Percentiles rank a stretch among this genome's conserved stretches.
These are phyloP conservation scores for Bhutanitis thaidina DNA, from an alignment of 2,888 invertebrate species.

Conservation along the genomic window DNA sequence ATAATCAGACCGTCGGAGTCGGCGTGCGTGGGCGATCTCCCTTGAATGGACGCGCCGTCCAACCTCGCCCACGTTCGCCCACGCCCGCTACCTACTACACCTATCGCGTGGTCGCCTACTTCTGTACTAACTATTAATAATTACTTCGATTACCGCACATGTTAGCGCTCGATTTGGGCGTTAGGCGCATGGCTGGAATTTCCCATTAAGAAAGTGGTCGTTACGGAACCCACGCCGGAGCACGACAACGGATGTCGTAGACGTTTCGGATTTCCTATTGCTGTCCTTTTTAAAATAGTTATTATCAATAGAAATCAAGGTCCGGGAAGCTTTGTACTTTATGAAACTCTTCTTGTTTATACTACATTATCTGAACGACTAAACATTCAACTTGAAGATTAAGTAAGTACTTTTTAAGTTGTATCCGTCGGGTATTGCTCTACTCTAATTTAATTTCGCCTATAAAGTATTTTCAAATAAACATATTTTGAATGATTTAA, in stretches of 20 bases:
- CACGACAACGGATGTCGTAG: constrained; percentile 1
- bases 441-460: too few species aligned
- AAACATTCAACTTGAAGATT: too few species aligned
- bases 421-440: too few species aligned
- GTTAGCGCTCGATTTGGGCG: constrained; percentile 38
- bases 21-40: constrained; percentile 49
- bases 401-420: too few species aligned
- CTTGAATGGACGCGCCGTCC: constrained; percentile 64
- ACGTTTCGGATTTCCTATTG: neutral
- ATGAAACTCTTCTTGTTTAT: too few species aligned
- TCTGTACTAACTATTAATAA: constrained; percentile 35
- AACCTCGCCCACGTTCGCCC: constrained; percentile 44
- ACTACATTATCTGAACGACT: too few species aligned
- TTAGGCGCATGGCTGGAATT: constrained; percentile 21
- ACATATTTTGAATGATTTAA: too few species aligned
- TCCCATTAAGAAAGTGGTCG: constrained; percentile 17
- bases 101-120: constrained; percentile 24
- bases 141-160: constrained; percentile 48
- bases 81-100: constrained; percentile 33
- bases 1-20: constrained; percentile 55
- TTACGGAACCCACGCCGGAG: neutral
- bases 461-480: too few species aligned
- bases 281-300: too few species aligned
- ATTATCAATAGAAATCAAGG: too few species aligned
- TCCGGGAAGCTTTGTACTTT: too few species aligned